Conservation (phyloP, 2,113 vertebrate genomes). For the Ancistrus triradiatus region DNA sequence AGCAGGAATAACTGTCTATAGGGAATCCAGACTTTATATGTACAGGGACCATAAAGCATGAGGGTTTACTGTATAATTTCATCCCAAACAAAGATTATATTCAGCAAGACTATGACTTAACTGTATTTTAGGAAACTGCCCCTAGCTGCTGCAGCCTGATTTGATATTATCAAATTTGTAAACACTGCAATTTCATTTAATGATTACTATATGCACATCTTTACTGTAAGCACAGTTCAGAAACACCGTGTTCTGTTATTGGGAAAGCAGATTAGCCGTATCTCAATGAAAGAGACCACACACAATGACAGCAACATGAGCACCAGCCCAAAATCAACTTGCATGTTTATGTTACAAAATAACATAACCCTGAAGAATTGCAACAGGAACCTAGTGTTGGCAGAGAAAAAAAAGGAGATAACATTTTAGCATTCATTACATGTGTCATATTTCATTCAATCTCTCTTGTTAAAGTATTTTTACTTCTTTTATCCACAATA, state of each 20-base stretch:
- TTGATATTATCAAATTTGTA: neutral
- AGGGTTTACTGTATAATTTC: neutral
- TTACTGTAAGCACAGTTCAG: neutral
- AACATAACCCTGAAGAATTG: neutral
- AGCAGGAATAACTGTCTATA: neutral
- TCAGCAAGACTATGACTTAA: neutral
- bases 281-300: neutral
- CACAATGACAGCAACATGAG: neutral
- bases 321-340: neutral
- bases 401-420: neutral
- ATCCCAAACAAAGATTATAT: neutral
- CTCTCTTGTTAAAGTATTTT: neutral
- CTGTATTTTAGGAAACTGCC: neutral
- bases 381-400: neutral
- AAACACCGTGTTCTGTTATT: neutral
- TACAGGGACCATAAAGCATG: neutral
- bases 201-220: neutral
- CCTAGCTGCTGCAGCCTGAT: neutral
- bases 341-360: neutral
- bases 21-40: neutral
- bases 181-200: neutral
- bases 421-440: neutral
- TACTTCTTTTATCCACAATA: no score
- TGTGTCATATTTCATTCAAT: neutral
- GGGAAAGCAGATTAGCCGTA: neutral